Evolutionary conservation across 2,113 vertebrate species (phyloP).

Genomic region (Arizona elegans): DNA sequence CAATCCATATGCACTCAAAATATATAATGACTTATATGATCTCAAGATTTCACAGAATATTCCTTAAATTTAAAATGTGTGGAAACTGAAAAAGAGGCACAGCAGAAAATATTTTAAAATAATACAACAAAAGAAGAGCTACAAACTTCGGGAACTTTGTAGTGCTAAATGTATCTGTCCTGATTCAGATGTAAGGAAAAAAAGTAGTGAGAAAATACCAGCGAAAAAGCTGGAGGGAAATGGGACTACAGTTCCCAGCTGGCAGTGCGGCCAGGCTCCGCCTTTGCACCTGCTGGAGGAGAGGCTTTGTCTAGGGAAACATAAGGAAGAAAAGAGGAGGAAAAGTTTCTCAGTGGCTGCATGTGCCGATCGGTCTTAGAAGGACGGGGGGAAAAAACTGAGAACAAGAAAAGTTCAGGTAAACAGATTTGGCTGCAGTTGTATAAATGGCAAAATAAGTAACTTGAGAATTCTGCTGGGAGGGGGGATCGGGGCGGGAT

Average conservation of each 20-base stretch:
- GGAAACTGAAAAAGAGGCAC: too few species aligned
- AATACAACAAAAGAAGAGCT: not conserved
- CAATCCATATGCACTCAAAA: not conserved
- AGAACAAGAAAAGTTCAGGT: not conserved
- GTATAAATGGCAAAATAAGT: not conserved
- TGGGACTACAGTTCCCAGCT: not conserved
- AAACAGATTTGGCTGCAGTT: not conserved
- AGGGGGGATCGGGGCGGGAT: not conserved
- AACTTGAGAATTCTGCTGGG: not conserved
- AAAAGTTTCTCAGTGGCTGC: not conserved
- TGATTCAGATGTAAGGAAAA: not conserved
- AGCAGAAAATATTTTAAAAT: not conserved
- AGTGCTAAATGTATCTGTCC: not conserved
- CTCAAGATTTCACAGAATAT: not conserved
- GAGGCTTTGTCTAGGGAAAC: not conserved
- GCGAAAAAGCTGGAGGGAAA: not conserved
- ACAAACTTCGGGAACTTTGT: not conserved
- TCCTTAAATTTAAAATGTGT: not conserved
- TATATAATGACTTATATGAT: not conserved
- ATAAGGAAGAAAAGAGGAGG: not conserved
- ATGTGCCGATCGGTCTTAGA: not conserved
- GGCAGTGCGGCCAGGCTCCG: not conserved
- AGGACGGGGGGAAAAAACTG: not conserved
- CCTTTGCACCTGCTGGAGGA: constrained; percentile 30
- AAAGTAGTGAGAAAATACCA: not conserved